Conservation (phyloP, 2,797 vertebrate genomes). For the Paratrypauchen microcephalus region DNA sequence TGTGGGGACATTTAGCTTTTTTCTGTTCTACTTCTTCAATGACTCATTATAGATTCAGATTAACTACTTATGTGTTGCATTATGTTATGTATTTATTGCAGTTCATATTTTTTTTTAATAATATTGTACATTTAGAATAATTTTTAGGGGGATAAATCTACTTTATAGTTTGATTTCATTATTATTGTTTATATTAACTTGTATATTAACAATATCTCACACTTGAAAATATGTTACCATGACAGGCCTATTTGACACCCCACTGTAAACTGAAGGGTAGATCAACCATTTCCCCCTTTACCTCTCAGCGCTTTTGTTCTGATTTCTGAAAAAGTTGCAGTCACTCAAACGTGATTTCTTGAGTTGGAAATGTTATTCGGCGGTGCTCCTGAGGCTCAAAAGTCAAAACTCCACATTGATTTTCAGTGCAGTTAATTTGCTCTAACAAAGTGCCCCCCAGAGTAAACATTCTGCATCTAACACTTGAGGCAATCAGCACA, state of each 20-base stretch:
- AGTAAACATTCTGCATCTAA: conserved; percentile 67
- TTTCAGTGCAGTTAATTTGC: conserved; percentile 62
- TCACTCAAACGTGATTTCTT: background rate
- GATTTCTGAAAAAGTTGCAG: background rate
- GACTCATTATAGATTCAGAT: no score
- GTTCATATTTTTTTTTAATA: no score
- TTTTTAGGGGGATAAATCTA: background rate
- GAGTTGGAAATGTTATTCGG: background rate
- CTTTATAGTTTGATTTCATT: no score
- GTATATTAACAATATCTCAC: no score
- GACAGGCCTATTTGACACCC: background rate
- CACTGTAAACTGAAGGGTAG: background rate
- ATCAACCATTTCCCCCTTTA: background rate
- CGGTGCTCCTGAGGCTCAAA: background rate
- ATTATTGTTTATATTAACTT: no score
- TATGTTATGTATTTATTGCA: no score
- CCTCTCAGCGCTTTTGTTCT: background rate
- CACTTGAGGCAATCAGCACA: conserved; percentile 70
- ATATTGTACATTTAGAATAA: no score
- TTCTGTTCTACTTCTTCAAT: no score
- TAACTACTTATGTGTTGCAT: no score
- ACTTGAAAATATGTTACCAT: no score
- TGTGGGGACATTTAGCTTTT: no score
- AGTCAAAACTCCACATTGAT: conserved; percentile 45
- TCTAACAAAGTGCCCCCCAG: conserved; percentile 73